Evolutionary conservation across 1,140 invertebrate genomes (phyloP).

Genomic region (Manduca sexta): DNA sequence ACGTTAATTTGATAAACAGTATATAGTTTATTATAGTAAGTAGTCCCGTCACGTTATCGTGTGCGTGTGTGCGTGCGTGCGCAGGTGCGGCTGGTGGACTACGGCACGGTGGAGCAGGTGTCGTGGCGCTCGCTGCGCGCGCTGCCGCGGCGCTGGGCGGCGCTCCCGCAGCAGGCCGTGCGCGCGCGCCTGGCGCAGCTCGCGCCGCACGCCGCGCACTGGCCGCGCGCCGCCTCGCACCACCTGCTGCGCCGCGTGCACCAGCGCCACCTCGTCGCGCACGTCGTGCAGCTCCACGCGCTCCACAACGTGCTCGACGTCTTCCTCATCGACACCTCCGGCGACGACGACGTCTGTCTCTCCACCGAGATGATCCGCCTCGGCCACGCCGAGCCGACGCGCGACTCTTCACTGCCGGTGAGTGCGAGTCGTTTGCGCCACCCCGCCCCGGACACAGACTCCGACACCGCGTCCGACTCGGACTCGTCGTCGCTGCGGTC

Average conservation of each 20-base stretch:
- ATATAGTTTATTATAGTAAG: no score
- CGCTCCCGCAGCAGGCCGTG: constrained; percentile 33
- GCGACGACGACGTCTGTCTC: constrained; percentile 38
- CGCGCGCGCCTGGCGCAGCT: constrained; percentile 25
- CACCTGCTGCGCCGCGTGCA: constrained; percentile 31
- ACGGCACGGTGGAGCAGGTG: constrained; percentile 47
- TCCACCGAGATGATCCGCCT: constrained; percentile 31
- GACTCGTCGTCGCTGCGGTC: constrained; percentile 28
- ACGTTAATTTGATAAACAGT: no score
- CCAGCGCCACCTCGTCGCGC: constrained; percentile 30
- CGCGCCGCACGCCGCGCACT: constrained; percentile 28
- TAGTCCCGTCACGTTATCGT: no score
- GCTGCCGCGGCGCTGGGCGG: constrained; percentile 32
- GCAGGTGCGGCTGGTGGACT: constrained; percentile 47
- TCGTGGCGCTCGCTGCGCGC: constrained; percentile 20
- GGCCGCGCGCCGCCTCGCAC: constrained; percentile 32
- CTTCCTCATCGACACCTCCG: constrained; percentile 45
- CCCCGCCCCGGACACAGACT: neutral
- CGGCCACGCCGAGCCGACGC: constrained; percentile 42
- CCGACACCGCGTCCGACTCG: constrained; percentile 18
- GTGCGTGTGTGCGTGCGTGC: no score
- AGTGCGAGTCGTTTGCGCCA: no score
- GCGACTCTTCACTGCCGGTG: constrained; percentile 22
- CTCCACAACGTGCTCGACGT: constrained; percentile 38
- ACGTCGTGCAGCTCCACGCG: constrained; percentile 13